Conservation (phyloP, 2,113 vertebrate genomes). For the Ctenodactylus gundi region DNA sequence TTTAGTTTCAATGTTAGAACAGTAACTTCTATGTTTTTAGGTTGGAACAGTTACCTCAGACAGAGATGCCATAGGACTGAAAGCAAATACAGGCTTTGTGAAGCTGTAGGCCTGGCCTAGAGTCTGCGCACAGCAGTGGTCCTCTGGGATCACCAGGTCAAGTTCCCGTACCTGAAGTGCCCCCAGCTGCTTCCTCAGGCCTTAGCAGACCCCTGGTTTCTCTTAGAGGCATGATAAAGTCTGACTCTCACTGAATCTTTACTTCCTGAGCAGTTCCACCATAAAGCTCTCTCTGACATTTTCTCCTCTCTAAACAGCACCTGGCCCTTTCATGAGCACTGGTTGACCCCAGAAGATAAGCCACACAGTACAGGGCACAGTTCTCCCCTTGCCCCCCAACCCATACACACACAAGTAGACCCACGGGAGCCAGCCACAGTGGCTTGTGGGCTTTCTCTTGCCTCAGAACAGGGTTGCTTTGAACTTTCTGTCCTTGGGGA, state of each 20-base stretch:
- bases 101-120: background rate
- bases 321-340: background rate
- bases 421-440: background rate
- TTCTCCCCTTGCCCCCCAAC: background rate
- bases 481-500: background rate
- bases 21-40: background rate
- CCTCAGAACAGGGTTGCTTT: background rate
- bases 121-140: background rate
- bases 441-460: background rate
- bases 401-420: background rate
- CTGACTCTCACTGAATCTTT: background rate
- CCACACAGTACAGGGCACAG: background rate
- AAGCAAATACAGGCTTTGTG: background rate
- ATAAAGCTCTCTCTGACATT: background rate
- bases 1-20: background rate
- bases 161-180: background rate
- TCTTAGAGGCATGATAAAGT: background rate
- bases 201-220: background rate
- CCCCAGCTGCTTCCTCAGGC: background rate
- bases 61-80: background rate
- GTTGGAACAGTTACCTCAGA: background rate
- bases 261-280: background rate
- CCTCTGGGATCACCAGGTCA: background rate
- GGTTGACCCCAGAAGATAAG: background rate
- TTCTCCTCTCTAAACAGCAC: background rate